These are phyloP conservation scores for Catamblyrhynchus diadema DNA, from an alignment of 2,797 vertebrate species.

Conservation along the genomic window DNA sequence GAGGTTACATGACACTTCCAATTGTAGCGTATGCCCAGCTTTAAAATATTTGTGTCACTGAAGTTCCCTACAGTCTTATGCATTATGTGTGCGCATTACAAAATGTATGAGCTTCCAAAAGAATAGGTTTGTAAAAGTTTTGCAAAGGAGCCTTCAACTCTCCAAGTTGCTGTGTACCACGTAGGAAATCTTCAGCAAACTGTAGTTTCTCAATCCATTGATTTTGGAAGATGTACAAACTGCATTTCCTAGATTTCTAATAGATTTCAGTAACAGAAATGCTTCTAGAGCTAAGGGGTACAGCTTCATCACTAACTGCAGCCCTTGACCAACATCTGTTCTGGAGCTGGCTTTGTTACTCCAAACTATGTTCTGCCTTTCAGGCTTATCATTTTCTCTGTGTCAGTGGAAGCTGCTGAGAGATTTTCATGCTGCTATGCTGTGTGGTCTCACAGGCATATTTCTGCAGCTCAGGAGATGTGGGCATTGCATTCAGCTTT, in stretches of 20 bases:
- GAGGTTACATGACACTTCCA: neutral
- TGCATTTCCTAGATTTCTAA: neutral
- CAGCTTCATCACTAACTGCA: neutral
- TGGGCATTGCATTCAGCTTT: neutral
- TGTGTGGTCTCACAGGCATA: neutral
- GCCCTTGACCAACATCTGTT: neutral
- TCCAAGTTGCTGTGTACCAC: neutral
- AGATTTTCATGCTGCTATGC: neutral
- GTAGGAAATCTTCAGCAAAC: neutral
- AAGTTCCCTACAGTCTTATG: neutral
- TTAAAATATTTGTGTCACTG: neutral
- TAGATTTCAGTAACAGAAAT: neutral
- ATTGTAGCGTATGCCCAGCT: neutral
- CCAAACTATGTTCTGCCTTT: neutral
- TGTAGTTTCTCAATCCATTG: neutral
- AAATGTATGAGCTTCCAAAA: neutral
- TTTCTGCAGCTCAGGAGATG: neutral
- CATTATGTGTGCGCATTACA: neutral
- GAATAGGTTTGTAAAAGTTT: neutral
- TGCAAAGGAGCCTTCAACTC: neutral
- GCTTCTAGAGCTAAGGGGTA: neutral
- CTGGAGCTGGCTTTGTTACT: neutral
- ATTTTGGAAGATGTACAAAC: neutral
- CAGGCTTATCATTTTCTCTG: neutral
- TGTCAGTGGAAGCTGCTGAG: fast-evolving